Percentiles rank a stretch among this genome's conserved stretches.
Evolutionary conservation across 2,888 invertebrate genomes (phyloP).

Genomic region (Drosophila nr. perissopoda): DNA sequence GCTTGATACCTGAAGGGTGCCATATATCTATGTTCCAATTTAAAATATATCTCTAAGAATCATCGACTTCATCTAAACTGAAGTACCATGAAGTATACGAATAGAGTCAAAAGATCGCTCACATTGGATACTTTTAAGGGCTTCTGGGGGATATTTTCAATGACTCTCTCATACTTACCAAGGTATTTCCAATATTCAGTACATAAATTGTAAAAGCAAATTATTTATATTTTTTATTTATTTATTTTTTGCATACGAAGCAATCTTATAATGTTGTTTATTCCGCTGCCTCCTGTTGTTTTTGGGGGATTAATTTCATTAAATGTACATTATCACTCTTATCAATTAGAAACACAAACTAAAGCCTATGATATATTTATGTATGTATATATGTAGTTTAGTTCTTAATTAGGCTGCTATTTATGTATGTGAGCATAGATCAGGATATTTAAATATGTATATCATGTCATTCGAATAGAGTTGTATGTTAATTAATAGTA

Average conservation of each 20-base stretch:
- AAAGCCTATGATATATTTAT: constrained; percentile 75
- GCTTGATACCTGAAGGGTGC: too few species aligned
- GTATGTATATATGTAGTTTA: constrained; percentile 38
- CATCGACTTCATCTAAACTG: background rate
- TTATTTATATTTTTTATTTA: constrained; percentile 20
- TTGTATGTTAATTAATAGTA: constrained; percentile 26
- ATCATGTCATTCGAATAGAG: constrained; percentile 22
- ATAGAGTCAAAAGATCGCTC: too few species aligned
- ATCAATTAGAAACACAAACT: constrained; percentile 73
- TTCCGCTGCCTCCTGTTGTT: constrained; percentile 27
- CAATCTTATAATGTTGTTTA: constrained; percentile 57
- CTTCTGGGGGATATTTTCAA: background rate
- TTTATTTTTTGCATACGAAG: constrained; percentile 50
- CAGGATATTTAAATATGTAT: constrained; percentile 29
- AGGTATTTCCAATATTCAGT: too few species aligned
- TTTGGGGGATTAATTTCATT: constrained; percentile 48
- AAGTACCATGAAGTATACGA: background rate
- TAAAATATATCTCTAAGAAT: background rate
- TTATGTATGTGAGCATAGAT: constrained; percentile 47
- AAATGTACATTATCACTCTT: constrained; percentile 79
- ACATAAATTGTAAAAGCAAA: background rate
- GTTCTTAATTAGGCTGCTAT: constrained; percentile 50
- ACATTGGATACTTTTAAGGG: too few species aligned
- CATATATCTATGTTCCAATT: background rate
- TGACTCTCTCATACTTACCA: background rate